Conservation (phyloP, 2,888 invertebrate genomes). For the Nomada fabriciana region DNA sequence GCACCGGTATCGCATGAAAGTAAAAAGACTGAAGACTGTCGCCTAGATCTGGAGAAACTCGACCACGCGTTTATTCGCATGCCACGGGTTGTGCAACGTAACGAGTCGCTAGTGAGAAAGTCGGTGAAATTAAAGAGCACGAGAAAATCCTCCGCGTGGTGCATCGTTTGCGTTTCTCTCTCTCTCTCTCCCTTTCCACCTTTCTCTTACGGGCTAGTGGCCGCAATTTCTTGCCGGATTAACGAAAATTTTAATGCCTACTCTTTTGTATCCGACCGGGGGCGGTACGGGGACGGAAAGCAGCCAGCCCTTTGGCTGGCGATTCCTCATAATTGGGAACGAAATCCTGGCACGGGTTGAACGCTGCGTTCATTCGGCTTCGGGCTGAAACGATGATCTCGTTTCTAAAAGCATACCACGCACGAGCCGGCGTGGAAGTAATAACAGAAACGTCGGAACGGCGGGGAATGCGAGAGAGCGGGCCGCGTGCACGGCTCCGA, state of each 20-base stretch:
- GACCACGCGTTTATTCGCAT: background rate
- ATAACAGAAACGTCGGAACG: slow-evolving; percentile 52
- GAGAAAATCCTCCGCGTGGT: background rate
- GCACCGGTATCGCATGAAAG: slow-evolving; percentile 24
- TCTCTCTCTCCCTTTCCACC: slow-evolving; percentile 2
- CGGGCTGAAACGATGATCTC: slow-evolving; percentile 45
- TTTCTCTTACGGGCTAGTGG: background rate
- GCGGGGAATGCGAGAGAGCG: slow-evolving; percentile 52
- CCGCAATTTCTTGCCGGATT: too few species aligned
- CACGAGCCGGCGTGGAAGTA: slow-evolving; percentile 44
- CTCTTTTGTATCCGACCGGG: slow-evolving; percentile 38
- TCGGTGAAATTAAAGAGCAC: slow-evolving; percentile 46
- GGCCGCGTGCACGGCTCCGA: slow-evolving; percentile 39
- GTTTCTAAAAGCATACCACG: slow-evolving; percentile 49
- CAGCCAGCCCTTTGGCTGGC: background rate
- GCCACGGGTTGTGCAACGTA: slow-evolving; percentile 22
- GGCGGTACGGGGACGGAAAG: background rate
- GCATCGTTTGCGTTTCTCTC: slow-evolving; percentile 20
- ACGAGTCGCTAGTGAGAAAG: slow-evolving; percentile 13
- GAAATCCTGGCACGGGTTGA: slow-evolving; percentile 40
- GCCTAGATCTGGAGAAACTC: slow-evolving; percentile 29
- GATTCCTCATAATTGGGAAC: slow-evolving; percentile 52
- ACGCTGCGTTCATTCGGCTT: slow-evolving; percentile 35
- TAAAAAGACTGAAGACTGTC: slow-evolving; percentile 24
- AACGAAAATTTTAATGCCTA: slow-evolving; percentile 20